Percentiles rank a stretch among this genome's conserved stretches.
Evolutionary conservation across 1,140 invertebrate species (phyloP).

Genomic region (Conus ventricosus): DNA sequence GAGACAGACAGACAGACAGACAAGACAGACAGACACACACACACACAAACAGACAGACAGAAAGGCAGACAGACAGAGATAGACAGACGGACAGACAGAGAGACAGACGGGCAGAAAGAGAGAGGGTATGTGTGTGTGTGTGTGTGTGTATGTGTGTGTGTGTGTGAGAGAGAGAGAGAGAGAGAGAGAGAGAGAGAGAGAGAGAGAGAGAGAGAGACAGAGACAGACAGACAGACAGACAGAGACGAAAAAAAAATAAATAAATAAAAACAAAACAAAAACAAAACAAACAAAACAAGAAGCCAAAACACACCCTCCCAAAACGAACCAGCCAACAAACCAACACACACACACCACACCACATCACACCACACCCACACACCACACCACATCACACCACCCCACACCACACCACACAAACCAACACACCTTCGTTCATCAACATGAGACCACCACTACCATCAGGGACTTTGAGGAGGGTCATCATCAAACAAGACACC

Average conservation of each 20-base stretch:
- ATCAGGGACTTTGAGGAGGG: neutral
- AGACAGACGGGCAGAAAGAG: neutral
- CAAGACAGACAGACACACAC: too few relatives aligned
- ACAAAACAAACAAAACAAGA: neutral
- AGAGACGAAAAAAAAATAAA: neutral
- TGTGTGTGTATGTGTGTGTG: too few relatives aligned
- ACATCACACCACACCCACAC: neutral
- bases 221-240: neutral
- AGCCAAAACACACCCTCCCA: neutral
- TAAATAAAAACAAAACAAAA: neutral
- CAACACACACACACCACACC: neutral
- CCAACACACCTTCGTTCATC: neutral
- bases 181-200: neutral
- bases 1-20: neutral
- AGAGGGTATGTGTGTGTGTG: neutral
- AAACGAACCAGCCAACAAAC: neutral
- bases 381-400: neutral
- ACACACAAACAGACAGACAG: too few relatives aligned
- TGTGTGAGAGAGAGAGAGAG: neutral
- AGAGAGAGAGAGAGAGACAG: neutral
- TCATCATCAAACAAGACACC: neutral
- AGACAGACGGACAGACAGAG: too few relatives aligned
- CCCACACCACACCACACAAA: neutral
- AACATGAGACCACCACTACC: neutral
- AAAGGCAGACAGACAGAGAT: too few relatives aligned